Conservation (phyloP, 2,888 invertebrate genomes). For the Ormyrus nitidulus region DNA sequence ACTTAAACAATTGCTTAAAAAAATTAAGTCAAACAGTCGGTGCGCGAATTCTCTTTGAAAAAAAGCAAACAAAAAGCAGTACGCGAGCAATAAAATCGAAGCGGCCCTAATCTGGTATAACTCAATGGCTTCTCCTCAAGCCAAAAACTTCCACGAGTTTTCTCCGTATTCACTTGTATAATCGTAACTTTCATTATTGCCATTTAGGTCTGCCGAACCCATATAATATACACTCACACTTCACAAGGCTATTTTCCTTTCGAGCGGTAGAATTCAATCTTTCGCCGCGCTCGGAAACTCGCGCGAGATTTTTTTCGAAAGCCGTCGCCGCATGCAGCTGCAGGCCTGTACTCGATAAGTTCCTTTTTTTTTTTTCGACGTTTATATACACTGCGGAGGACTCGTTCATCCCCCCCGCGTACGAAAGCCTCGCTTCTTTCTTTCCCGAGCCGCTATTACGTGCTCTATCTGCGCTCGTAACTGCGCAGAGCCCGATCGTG, state of each 20-base stretch:
- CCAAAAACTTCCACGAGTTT: slow-evolving; percentile 32
- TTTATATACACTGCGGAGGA: neutral
- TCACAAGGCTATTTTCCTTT: slow-evolving; percentile 13
- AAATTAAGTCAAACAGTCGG: no score
- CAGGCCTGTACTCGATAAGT: neutral
- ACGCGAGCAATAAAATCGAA: slow-evolving; percentile 15
- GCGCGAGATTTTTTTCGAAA: neutral
- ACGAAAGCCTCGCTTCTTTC: no score
- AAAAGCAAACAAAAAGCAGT: no score
- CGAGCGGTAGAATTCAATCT: neutral
- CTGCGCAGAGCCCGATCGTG: neutral
- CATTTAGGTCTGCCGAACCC: slow-evolving; percentile 20
- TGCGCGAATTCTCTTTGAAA: no score
- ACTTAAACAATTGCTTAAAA: no score
- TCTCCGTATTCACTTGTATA: slow-evolving; percentile 1
- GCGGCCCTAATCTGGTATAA: slow-evolving; percentile 6
- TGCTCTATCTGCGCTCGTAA: slow-evolving; percentile 45
- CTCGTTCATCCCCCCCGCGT: no score
- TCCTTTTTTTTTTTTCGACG: slow-evolving; percentile 7
- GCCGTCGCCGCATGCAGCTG: neutral
- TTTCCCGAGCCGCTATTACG: neutral
- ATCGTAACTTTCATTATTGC: slow-evolving; percentile 42
- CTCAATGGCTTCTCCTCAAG: neutral
- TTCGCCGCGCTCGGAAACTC: no score
- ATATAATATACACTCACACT: neutral